Percentiles rank a stretch among this genome's conserved stretches.
phyloP scores from a whole-genome alignment of 64 coral and sea anemone species.

The Platygyra sinensis region DNA sequence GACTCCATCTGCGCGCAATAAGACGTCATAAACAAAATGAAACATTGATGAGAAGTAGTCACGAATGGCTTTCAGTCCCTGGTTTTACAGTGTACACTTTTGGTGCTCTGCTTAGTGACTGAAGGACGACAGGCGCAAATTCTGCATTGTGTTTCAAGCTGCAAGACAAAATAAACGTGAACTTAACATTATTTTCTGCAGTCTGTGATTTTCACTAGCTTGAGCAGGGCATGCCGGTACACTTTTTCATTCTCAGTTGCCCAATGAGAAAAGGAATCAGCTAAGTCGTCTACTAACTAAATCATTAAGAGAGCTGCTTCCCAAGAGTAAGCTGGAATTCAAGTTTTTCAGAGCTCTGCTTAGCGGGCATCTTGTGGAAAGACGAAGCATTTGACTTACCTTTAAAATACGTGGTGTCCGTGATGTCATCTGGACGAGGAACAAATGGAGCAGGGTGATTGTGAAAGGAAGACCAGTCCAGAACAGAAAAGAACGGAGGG shows the following conservation, averaged over 20 bases:
- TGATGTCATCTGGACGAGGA: conserved; percentile 85
- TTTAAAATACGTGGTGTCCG: conserved; percentile 96
- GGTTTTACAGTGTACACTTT: too few relatives aligned
- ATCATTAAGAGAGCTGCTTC: too few relatives aligned
- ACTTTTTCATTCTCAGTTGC: too few relatives aligned
- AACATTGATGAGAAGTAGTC: neutral
- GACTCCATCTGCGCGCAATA: too few relatives aligned
- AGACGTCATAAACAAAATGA: too few relatives aligned
- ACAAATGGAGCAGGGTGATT: conserved; percentile 83
- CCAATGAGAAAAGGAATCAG: too few relatives aligned
- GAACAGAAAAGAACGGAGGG: conserved; percentile 68
- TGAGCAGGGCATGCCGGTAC: too few relatives aligned
- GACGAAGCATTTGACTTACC: conserved; percentile 48
- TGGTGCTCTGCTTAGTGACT: neutral
- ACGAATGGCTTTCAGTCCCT: neutral
- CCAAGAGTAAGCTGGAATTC: too few relatives aligned
- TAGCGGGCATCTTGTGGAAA: neutral
- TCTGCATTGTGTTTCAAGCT: conserved; percentile 96
- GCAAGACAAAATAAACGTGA: conserved; percentile 39
- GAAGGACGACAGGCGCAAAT: conserved; percentile 92
- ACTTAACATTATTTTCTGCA: neutral
- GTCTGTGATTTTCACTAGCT: neutral
- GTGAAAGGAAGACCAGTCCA: conserved; percentile 81
- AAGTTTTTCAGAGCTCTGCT: too few relatives aligned
- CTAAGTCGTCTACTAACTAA: too few relatives aligned